phyloP scores from a whole-genome alignment of 2,113 vertebrate genomes.

The Channa maculata region DNA sequence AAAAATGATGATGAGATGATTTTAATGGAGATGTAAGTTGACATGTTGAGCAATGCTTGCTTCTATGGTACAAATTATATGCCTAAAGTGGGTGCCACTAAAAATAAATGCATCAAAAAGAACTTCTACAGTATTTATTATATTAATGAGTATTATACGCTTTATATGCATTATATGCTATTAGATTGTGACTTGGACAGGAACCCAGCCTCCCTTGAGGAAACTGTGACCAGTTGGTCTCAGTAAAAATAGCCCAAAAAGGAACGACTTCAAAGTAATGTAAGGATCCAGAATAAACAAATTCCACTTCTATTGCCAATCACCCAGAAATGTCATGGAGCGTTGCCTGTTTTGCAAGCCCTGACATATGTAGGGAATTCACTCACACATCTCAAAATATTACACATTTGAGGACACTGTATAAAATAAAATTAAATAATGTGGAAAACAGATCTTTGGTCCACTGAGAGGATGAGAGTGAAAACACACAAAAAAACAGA shows the following conservation, averaged over 20 bases:
- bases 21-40: conserved; percentile 30
- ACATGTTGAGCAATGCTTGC: conserved; percentile 3
- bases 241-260: conserved; percentile 43
- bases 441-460: neutral
- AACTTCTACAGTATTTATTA: too few relatives aligned
- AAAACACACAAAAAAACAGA: conserved; percentile 21
- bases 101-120: too few relatives aligned
- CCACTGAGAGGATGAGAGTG: conserved; percentile 22
- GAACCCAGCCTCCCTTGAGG: conserved; percentile 39
- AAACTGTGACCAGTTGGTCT: conserved; percentile 39
- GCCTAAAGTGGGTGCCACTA: too few relatives aligned
- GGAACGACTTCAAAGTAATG: conserved; percentile 45
- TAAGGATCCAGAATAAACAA: conserved; percentile 39
- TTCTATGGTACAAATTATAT: neutral
- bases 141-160: too few relatives aligned
- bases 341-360: neutral
- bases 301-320: conserved; percentile 49
- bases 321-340: conserved; percentile 2
- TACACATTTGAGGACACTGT: conserved; percentile 6
- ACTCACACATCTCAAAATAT: conserved; percentile 14
- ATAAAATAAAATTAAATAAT: conserved; percentile 11
- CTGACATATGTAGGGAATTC: conserved; percentile 4
- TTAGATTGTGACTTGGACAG: conserved; percentile 1
- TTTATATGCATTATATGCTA: too few relatives aligned
- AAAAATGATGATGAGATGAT: conserved; percentile 39